A percentile compares a stretch with the other conserved stretches of the same genome.
Evolutionary conservation across 2,888 invertebrate genomes (phyloP).

Genomic region (Aproaerema taeniolella): DNA sequence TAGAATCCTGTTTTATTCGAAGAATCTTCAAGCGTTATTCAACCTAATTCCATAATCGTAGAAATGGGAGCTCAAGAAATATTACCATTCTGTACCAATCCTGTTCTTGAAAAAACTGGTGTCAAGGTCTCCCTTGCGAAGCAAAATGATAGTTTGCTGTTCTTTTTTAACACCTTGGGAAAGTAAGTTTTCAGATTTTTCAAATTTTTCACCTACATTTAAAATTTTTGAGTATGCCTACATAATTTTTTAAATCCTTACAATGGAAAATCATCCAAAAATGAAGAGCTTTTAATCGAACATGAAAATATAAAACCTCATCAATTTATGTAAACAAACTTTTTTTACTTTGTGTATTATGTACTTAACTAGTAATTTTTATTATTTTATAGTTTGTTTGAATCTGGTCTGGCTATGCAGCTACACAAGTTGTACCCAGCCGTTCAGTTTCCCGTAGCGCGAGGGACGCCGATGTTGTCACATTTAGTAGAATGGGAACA

Average conservation of each 20-base stretch:
- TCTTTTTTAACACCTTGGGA: conserved; percentile 80
- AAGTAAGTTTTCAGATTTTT: conserved; percentile 73
- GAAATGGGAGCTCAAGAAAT: background rate
- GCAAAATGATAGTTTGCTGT: conserved; percentile 34
- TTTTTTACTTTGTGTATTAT: background rate
- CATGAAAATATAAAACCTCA: background rate
- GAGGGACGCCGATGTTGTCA: conserved; percentile 90
- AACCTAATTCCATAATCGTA: background rate
- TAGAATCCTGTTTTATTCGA: background rate
- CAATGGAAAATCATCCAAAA: background rate
- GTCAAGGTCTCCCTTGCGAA: background rate
- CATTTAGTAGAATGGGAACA: conserved; percentile 93
- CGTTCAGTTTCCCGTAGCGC: conserved; percentile 88
- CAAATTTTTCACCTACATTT: background rate
- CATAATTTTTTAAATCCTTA: background rate
- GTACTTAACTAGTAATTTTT: conserved; percentile 8
- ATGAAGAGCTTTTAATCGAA: background rate
- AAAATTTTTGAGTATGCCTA: background rate
- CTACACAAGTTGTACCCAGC: conserved; percentile 86
- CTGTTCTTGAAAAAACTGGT: background rate
- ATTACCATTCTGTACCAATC: background rate
- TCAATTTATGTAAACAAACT: too few species aligned
- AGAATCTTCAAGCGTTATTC: background rate
- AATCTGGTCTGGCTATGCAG: conserved; percentile 85
- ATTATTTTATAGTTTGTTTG: conserved; percentile 81